phyloP scores from a whole-genome alignment of 2,797 vertebrate species.

The Paguma larvata region DNA sequence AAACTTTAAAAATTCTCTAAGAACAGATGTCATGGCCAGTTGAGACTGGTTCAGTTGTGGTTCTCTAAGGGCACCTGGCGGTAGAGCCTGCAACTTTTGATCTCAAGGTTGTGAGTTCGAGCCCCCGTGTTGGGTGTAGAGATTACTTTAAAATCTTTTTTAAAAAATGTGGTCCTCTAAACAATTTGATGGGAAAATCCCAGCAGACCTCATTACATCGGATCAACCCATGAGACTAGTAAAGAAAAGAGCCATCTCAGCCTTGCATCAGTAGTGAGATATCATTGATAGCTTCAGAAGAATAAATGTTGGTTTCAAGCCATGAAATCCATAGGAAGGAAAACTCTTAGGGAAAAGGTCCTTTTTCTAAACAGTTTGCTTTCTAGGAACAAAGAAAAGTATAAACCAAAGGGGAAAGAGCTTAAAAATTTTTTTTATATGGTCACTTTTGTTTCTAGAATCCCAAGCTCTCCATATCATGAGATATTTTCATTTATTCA shows the following conservation, averaged over 20 bases:
- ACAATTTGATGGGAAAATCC: background rate
- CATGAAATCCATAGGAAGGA: background rate
- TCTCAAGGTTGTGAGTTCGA: background rate
- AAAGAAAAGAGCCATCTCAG: background rate
- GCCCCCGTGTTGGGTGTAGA: background rate
- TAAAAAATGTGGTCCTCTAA: background rate
- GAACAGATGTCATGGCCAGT: background rate
- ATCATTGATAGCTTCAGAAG: background rate
- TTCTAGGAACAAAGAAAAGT: slow-evolving; percentile 43
- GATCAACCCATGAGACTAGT: background rate
- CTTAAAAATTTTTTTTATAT: background rate
- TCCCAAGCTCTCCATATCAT: background rate
- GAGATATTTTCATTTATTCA: background rate
- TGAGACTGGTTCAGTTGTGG: background rate
- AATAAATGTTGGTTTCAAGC: slow-evolving; percentile 51
- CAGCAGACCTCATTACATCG: background rate
- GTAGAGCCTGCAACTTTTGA: background rate
- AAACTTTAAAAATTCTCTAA: slow-evolving; percentile 5
- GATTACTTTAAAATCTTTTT: background rate
- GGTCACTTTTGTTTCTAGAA: slow-evolving; percentile 11
- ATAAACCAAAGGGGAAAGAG: slow-evolving; percentile 26
- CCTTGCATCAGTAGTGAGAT: background rate
- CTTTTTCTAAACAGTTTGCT: slow-evolving; percentile 41
- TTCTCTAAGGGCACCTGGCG: background rate
- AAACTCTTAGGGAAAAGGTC: background rate